Conservation (phyloP, 2,888 invertebrate genomes). For the Blastobasis adustella region DNA sequence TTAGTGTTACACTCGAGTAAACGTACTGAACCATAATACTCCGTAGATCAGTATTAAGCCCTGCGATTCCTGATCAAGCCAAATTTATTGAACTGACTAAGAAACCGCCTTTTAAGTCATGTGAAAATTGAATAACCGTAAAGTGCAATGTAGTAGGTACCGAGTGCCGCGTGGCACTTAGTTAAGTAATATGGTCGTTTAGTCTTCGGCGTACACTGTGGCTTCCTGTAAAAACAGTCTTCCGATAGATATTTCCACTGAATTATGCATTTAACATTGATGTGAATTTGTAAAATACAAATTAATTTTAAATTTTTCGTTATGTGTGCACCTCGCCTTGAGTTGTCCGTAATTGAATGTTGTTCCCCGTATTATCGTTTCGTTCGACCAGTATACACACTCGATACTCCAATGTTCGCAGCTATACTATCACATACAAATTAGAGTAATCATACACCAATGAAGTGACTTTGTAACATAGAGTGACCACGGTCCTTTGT, state of each 20-base stretch:
- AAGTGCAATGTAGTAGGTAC: constrained; percentile 56
- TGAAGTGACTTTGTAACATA: constrained; percentile 43
- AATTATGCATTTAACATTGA: constrained; percentile 64
- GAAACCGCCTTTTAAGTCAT: constrained; percentile 64
- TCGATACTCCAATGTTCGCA: constrained; percentile 2
- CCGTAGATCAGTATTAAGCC: constrained; percentile 57
- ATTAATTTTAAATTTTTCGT: constrained; percentile 22
- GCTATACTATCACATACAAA: constrained; percentile 24
- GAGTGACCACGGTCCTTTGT: constrained; percentile 42
- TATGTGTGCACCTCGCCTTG: constrained; percentile 19
- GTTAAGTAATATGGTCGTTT: constrained; percentile 61
- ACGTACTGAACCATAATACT: constrained; percentile 47
- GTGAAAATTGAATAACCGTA: constrained; percentile 52
- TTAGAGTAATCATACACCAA: constrained; percentile 28
- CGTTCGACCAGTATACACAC: constrained; percentile 12
- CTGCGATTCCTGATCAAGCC: constrained; percentile 61
- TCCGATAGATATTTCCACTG: constrained; percentile 71
- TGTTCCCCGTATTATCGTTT: constrained; percentile 1
- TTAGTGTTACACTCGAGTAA: constrained; percentile 36
- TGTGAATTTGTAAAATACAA: constrained; percentile 38
- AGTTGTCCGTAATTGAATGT: constrained; percentile 13
- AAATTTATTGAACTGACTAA: constrained; percentile 68
- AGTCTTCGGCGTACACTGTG: constrained; percentile 64
- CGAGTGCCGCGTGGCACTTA: constrained; percentile 56
- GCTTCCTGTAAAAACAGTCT: constrained; percentile 73